phyloP scores from a whole-genome alignment of 2,797 vertebrate species.

The Poeciliopsis infans region DNA sequence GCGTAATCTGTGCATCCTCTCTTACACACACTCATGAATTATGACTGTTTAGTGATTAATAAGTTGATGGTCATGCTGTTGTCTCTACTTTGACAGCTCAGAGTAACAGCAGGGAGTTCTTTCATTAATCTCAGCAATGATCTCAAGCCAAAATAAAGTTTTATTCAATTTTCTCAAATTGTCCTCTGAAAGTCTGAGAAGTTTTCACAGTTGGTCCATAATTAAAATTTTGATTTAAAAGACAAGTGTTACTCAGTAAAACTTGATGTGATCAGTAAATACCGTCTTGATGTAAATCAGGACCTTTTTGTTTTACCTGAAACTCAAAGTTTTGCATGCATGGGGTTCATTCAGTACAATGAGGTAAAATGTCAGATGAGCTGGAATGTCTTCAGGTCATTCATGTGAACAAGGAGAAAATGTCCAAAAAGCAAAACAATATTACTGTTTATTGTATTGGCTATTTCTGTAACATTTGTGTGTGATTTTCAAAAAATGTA shows the following conservation, averaged over 20 bases:
- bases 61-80: neutral
- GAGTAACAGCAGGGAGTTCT: neutral
- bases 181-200: neutral
- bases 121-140: neutral
- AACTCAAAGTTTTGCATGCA: neutral
- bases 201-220: neutral
- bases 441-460: neutral
- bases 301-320: neutral
- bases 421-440: neutral
- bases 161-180: neutral
- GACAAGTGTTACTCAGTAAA: neutral
- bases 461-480: neutral
- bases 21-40: no score
- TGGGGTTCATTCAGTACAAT: neutral
- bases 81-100: neutral
- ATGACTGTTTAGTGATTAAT: no score
- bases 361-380: neutral
- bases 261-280: neutral
- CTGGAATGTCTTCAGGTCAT: neutral
- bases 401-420: neutral
- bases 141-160: neutral
- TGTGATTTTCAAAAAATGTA: neutral
- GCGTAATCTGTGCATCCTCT: no score
- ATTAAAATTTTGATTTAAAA: neutral
- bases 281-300: neutral